Percentiles rank a stretch among this genome's conserved stretches.
phyloP scores from a whole-genome alignment of 1,140 invertebrate species.

The Trichomalopsis sarcophagae region DNA sequence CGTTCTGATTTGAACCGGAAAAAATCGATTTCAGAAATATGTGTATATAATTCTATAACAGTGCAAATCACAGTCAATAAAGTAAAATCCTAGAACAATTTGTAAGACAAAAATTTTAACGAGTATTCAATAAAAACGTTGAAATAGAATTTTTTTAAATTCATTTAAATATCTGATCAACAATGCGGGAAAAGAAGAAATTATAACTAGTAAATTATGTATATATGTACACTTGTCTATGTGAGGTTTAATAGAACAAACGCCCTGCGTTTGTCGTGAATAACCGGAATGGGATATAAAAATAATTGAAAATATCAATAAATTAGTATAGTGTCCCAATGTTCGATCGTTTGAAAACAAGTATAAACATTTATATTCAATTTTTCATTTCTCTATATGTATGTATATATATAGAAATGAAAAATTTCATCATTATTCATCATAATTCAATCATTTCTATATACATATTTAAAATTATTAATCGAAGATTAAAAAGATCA shows the following conservation, averaged over 20 bases:
- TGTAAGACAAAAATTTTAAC: conserved; percentile 13
- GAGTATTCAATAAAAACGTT: not conserved
- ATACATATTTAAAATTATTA: not conserved
- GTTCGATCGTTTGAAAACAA: not conserved
- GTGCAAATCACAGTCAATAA: conserved; percentile 43
- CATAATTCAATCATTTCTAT: not conserved
- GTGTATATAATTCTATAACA: conserved; percentile 22
- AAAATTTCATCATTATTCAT: too few relatives aligned
- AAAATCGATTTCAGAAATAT: not conserved
- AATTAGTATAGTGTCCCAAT: not conserved
- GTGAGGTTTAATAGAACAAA: conserved; percentile 18
- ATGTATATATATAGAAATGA: not conserved
- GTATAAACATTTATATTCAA: not conserved
- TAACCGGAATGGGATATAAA: conserved; percentile 17
- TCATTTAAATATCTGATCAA: conserved; percentile 12
- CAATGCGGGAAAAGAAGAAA: not conserved
- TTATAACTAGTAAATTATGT: not conserved
- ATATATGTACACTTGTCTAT: not conserved
- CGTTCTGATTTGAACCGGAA: not conserved
- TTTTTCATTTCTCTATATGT: not conserved
- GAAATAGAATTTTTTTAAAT: not conserved
- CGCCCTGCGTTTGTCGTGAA: conserved; percentile 15
- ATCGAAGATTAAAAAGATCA: not conserved
- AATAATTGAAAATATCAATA: conserved; percentile 5
- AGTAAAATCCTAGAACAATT: conserved; percentile 30